Percentiles rank a stretch among this genome's conserved stretches.
Conservation (phyloP, 1,140 invertebrate species). For the Metopolophium dirhodum region DNA sequence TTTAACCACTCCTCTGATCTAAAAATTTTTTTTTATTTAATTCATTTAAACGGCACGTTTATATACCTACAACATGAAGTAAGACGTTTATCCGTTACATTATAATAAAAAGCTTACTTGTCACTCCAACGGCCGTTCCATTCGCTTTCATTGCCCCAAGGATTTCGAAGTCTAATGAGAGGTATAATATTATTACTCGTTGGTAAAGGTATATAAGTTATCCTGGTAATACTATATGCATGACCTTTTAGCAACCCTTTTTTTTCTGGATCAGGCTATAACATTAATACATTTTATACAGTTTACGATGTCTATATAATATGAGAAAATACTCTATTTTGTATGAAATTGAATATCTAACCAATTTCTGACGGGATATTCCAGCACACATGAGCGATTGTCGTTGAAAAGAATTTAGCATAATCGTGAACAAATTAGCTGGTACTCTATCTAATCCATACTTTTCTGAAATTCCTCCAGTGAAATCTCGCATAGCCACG, state of each 20-base stretch:
- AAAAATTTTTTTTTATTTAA: conserved; percentile 56
- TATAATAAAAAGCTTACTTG: conserved; percentile 70
- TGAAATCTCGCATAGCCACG: conserved; percentile 99
- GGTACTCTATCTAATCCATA: conserved; percentile 84
- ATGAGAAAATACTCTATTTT: no score
- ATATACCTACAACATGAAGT: background rate
- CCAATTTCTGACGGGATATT: conserved; percentile 64
- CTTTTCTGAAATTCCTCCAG: conserved; percentile 95
- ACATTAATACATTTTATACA: conserved; percentile 57
- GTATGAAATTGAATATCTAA: background rate
- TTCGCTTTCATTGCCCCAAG: conserved; percentile 96
- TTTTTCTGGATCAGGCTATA: conserved; percentile 84
- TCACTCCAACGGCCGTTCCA: conserved; percentile 99
- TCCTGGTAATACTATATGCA: conserved; percentile 92
- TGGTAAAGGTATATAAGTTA: conserved; percentile 79
- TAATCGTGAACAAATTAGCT: conserved; percentile 90
- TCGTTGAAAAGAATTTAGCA: conserved; percentile 90
- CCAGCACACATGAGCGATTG: conserved; percentile 97
- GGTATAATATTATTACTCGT: conserved; percentile 82
- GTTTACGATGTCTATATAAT: no score
- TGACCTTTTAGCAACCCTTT: conserved; percentile 94
- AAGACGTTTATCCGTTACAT: background rate
- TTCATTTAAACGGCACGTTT: background rate
- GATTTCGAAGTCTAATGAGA: conserved; percentile 89
- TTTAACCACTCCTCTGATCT: conserved; percentile 91